phyloP scores from a whole-genome alignment of 1,140 invertebrate species.

The Bombus waltoni region DNA sequence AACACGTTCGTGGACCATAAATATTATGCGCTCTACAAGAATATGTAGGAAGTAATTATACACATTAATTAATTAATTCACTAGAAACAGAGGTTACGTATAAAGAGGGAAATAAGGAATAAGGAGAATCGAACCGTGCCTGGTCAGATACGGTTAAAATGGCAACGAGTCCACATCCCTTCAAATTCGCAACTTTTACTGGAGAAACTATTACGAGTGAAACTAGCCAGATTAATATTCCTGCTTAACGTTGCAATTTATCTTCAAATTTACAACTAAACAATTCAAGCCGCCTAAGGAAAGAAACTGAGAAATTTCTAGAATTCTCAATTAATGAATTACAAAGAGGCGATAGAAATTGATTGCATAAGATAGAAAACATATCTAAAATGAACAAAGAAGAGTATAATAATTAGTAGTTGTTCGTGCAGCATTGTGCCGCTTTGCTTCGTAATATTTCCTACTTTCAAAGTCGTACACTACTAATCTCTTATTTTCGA shows the following conservation, averaged over 20 bases:
- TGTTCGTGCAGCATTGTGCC: background rate
- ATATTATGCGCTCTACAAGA: background rate
- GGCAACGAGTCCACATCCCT: background rate
- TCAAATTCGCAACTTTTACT: background rate
- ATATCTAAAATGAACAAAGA: background rate
- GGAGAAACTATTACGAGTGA: background rate
- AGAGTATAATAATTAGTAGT: background rate
- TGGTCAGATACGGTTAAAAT: background rate
- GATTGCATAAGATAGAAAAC: conserved; percentile 14
- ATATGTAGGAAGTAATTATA: background rate
- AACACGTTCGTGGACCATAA: background rate
- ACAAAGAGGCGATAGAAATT: background rate
- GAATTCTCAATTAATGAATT: background rate
- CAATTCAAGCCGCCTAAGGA: background rate
- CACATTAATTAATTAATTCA: background rate
- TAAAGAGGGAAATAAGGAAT: background rate
- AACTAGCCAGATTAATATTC: background rate
- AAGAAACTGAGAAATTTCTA: background rate
- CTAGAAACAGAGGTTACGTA: background rate
- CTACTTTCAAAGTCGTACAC: background rate
- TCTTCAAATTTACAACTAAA: background rate
- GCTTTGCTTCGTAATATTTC: background rate
- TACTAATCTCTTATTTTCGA: too few species aligned
- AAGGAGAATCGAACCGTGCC: background rate
- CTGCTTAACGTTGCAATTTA: background rate